A percentile compares a stretch with the other conserved stretches of the same genome.
Conservation (phyloP, 2,888 invertebrate genomes). For the Brachynemurus nebulosus region DNA sequence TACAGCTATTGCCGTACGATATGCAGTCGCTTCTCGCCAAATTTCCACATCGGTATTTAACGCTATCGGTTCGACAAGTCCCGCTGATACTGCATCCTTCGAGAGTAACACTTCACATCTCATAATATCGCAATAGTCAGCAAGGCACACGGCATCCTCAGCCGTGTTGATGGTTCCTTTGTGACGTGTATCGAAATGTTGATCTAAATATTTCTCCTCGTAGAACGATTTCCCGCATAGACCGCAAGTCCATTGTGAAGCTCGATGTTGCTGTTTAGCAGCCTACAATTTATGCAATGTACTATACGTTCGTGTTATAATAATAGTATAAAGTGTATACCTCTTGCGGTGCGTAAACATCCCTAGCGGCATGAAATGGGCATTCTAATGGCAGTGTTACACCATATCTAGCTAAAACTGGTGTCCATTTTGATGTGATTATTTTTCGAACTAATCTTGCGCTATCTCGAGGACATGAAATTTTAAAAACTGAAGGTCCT, state of each 20-base stretch:
- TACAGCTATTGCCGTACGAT: slow-evolving; percentile 44
- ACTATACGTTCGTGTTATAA: neutral
- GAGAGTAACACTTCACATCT: slow-evolving; percentile 73
- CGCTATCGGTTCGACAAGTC: slow-evolving; percentile 48
- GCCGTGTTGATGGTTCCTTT: slow-evolving; percentile 53
- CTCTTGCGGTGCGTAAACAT: slow-evolving; percentile 78
- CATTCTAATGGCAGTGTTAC: slow-evolving; percentile 77
- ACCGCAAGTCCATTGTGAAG: slow-evolving; percentile 83
- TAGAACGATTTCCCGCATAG: slow-evolving; percentile 86
- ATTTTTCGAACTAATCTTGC: slow-evolving; percentile 77
- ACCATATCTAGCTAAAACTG: slow-evolving; percentile 77
- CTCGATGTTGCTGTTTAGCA: slow-evolving; percentile 70
- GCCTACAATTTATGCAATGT: slow-evolving; percentile 24
- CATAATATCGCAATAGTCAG: slow-evolving; percentile 93
- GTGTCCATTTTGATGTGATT: slow-evolving; percentile 82
- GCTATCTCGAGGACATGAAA: slow-evolving; percentile 77
- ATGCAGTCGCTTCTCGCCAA: slow-evolving; percentile 66
- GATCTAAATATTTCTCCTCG: slow-evolving; percentile 73
- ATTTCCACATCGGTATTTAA: slow-evolving; percentile 69
- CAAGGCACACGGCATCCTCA: slow-evolving; percentile 83
- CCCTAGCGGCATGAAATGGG: slow-evolving; percentile 76
- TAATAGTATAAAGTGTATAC: neutral
- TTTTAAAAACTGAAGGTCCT: slow-evolving; percentile 73
- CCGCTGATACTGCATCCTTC: slow-evolving; percentile 52
- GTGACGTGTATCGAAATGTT: slow-evolving; percentile 82